A percentile compares a stretch with the other conserved stretches of the same genome.
Evolutionary conservation across 2,797 vertebrate species (phyloP).

Genomic region (Gobionotothen gibberifrons): DNA sequence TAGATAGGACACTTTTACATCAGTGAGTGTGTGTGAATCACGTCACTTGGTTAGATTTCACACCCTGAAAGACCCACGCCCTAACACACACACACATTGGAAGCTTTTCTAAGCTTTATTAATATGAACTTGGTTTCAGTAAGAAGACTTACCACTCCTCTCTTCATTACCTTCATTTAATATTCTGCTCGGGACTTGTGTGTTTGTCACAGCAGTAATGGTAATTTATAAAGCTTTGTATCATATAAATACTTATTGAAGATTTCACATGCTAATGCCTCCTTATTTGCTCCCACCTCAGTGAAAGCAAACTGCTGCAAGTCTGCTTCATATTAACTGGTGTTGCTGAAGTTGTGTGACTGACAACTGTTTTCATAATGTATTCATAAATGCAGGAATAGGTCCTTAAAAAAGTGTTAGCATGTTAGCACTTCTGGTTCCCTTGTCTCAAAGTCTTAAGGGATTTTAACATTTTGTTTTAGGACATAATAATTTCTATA

Average conservation of each 20-base stretch:
- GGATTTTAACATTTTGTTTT: no score
- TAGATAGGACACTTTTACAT: slow-evolving; percentile 42
- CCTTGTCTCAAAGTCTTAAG: no score
- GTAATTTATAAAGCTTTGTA: slow-evolving; percentile 25
- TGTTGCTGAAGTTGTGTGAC: neutral
- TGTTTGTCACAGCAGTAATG: slow-evolving; percentile 43
- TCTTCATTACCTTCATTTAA: slow-evolving; percentile 42
- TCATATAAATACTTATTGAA: slow-evolving; percentile 22
- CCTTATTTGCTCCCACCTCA: slow-evolving; percentile 30
- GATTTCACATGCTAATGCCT: slow-evolving; percentile 35
- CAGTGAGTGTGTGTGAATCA: slow-evolving; percentile 60
- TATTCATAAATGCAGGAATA: neutral
- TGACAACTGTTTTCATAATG: neutral
- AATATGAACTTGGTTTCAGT: slow-evolving; percentile 37
- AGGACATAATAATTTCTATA: no score
- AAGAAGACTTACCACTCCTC: slow-evolving; percentile 47
- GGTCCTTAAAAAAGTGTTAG: no score
- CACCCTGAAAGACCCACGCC: slow-evolving; percentile 63
- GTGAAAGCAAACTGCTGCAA: slow-evolving; percentile 14
- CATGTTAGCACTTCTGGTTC: no score
- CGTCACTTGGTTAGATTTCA: slow-evolving; percentile 59
- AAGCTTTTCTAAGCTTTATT: slow-evolving; percentile 19
- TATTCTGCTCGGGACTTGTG: slow-evolving; percentile 43
- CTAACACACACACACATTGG: slow-evolving; percentile 35
- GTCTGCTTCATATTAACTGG: neutral